Conservation (phyloP, 2,888 invertebrate species). For the Ptilodon capucinus region DNA sequence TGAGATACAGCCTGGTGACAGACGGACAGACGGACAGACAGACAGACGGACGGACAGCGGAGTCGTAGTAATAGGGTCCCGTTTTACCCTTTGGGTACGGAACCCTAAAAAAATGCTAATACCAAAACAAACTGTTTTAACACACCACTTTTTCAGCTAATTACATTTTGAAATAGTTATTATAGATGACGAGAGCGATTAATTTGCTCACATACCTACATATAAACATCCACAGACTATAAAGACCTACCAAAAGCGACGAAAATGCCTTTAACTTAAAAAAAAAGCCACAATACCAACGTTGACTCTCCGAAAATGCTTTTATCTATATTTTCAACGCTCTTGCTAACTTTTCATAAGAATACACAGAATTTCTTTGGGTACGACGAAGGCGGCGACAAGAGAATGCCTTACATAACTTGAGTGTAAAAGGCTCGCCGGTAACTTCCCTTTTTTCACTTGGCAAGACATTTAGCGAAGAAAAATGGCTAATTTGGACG, state of each 20-base stretch:
- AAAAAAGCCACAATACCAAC: background rate
- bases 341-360: constrained; percentile 20
- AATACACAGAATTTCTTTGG: constrained; percentile 19
- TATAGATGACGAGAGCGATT: no score
- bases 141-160: no score
- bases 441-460: constrained; percentile 28
- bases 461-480: constrained; percentile 36
- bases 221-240: no score
- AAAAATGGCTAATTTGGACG: constrained; percentile 38
- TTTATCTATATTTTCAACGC: constrained; percentile 16
- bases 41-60: no score
- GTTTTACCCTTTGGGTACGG: no score
- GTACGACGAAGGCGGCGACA: constrained; percentile 2
- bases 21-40: no score
- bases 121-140: no score
- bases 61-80: no score
- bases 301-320: constrained; percentile 2
- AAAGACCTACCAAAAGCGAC: background rate
- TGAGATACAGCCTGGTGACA: no score
- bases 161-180: no score
- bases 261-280: background rate
- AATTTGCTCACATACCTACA: background rate
- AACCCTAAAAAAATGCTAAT: no score
- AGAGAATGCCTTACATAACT: constrained; percentile 24
- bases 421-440: constrained; percentile 11